These are phyloP conservation scores for Timema cristinae DNA, from an alignment of 2,888 invertebrate species.

Conservation along the genomic window DNA sequence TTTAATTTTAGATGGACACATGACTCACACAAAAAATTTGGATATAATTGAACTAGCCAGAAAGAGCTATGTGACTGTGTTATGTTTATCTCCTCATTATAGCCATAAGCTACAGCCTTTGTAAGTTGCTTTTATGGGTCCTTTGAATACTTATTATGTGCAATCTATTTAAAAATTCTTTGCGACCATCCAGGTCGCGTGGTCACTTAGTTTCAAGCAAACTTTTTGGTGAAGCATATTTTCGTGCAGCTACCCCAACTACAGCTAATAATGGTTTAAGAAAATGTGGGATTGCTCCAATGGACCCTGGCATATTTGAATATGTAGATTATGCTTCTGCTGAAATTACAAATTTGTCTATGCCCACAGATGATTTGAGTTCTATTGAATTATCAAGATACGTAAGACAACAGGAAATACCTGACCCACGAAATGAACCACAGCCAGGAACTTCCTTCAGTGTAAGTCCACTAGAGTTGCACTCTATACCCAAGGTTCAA, in stretches of 20 bases:
- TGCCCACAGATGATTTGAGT: background rate
- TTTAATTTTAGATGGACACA: conserved; percentile 38
- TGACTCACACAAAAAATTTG: conserved; percentile 38
- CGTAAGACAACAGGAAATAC: background rate
- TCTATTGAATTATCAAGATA: background rate
- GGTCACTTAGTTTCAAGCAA: conserved; percentile 32
- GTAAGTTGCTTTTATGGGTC: conserved; percentile 38
- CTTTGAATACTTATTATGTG: conserved; percentile 37
- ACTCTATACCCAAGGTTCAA: background rate
- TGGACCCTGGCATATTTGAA: background rate
- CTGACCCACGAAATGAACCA: background rate
- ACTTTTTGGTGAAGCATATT: conserved; percentile 37
- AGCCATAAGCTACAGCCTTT: conserved; percentile 34
- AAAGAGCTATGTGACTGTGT: conserved; percentile 38
- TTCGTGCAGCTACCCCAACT: conserved; percentile 33
- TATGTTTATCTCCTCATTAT: conserved; percentile 35
- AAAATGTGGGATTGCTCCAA: conserved; percentile 21
- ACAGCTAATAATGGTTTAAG: conserved; percentile 33
- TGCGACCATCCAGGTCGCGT: conserved; percentile 37
- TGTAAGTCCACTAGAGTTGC: background rate
- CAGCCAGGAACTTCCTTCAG: background rate
- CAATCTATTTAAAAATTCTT: conserved; percentile 36
- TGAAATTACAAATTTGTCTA: background rate
- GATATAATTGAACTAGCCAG: conserved; percentile 38
- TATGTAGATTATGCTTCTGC: background rate